Percentiles rank a stretch among this genome's conserved stretches.
These are phyloP conservation scores for Criorhina ranunculi DNA, from an alignment of 2,888 invertebrate genomes.

Conservation along the genomic window DNA sequence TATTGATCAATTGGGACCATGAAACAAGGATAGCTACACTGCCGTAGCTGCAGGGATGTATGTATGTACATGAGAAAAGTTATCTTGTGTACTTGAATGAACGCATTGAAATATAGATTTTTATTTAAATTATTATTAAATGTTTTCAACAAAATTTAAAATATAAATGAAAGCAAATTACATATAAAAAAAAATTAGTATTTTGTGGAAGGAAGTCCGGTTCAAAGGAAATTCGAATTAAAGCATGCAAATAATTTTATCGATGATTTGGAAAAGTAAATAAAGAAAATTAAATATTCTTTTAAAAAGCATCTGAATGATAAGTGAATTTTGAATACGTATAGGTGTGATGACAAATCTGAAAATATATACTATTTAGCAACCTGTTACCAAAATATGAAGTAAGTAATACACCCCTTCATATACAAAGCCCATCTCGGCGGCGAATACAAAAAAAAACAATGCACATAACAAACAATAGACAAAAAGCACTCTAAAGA, in stretches of 20 bases:
- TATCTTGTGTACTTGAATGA: background rate
- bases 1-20: no score
- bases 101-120: constrained; percentile 23
- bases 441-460: constrained; percentile 23
- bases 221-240: constrained; percentile 55
- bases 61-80: no score
- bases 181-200: constrained; percentile 64
- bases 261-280: constrained; percentile 18
- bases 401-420: constrained; percentile 16
- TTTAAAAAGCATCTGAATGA: constrained; percentile 36
- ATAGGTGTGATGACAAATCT: constrained; percentile 1
- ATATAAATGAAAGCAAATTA: constrained; percentile 22
- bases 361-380: constrained; percentile 22
- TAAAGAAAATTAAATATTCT: background rate
- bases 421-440: constrained; percentile 37
- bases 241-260: constrained; percentile 65
- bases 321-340: background rate
- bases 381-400: constrained; percentile 52
- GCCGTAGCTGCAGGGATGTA: no score
- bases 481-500: constrained; percentile 28
- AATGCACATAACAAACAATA: constrained; percentile 27
- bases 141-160: constrained; percentile 1
- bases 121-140: background rate
- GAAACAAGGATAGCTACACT: no score
- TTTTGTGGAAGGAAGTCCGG: constrained; percentile 70